Base-by-base conservation (phyloP, 2,888 invertebrate species). In the Leucoma salicis region DNA sequence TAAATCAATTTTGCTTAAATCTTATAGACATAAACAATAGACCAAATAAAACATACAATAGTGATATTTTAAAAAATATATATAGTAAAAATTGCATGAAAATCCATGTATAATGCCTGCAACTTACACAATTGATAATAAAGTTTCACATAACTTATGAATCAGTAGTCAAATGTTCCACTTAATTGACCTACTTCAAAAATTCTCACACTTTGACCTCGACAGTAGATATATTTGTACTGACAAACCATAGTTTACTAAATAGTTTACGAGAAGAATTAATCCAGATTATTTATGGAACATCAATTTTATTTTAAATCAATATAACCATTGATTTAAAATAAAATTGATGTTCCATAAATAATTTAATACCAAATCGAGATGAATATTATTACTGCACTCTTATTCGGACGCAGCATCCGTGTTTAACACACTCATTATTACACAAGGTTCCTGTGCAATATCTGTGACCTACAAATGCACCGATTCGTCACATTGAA, bases 401-500 rank as follows among this genome's bases (percentile, higher is more conserved):
- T 59, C 53, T 53, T 55, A 40, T 63, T 63, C 58, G 57, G 55
- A 65, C 53, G 53, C 55, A 57, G 63, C 59, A 71, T 74, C 72
- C 73, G 70, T 63, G 57, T 72, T 64, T 67, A 63, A 63, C 63
- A 66, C 67, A 73, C 73, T 68, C 66, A 65, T 71, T 70, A 66
- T 74, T 70, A 64, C 70, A 78, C 81, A 82, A 83, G 83, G 81
- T 77, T 66, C 61, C 70, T 64, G 67, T 75, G 78, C 79, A 78
- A 77, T 77, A 75, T 76, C 68, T 66, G 65, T 79, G 81, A 80
- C 84, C 84, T 79, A 84, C 76, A 81, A 78, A 78, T 64, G 64
- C 64, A 57, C 39, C 48, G 58, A 56, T 42, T 61, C 53, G 57
- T 65, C 58, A 75, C 55, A 70, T 69, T 74, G 67, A 59, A 76